These are phyloP conservation scores for Noctua janthina DNA, from an alignment of 2,888 invertebrate genomes.

Conservation along the genomic window DNA sequence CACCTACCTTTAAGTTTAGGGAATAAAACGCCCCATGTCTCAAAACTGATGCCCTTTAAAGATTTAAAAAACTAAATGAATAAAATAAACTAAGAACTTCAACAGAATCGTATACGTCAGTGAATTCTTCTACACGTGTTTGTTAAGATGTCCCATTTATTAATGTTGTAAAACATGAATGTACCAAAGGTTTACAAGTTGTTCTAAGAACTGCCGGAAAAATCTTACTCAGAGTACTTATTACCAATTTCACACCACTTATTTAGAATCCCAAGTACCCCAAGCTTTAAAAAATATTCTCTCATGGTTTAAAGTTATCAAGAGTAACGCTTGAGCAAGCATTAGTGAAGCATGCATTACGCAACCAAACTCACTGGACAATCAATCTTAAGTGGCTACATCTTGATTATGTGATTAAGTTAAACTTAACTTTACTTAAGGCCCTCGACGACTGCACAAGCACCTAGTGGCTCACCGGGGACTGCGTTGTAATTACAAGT, in stretches of 20 bases:
- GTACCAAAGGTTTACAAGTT: conserved; percentile 11
- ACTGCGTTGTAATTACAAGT: conserved; percentile 61
- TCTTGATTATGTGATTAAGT: conserved; percentile 86
- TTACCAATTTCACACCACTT: conserved; percentile 50
- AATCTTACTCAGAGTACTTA: conserved; percentile 13
- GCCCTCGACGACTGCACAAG: conserved; percentile 56
- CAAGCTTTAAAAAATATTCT: conserved; percentile 31
- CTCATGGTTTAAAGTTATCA: conserved; percentile 58
- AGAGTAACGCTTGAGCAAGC: conserved; percentile 56
- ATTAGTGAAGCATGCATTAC: conserved; percentile 75
- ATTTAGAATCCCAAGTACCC: conserved; percentile 22
- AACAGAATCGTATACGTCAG: neutral
- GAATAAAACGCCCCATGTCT: neutral
- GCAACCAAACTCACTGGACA: conserved; percentile 72
- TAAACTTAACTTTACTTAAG: conserved; percentile 66
- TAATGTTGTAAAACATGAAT: neutral
- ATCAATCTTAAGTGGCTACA: conserved; percentile 79
- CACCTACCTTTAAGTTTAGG: neutral
- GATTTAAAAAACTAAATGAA: neutral
- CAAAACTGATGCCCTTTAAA: neutral
- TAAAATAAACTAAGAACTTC: neutral
- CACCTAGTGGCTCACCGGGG: conserved; percentile 56
- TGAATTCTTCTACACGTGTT: neutral
- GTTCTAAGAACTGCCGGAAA: conserved; percentile 29
- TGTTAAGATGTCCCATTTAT: neutral